These are phyloP conservation scores for Drosophila neotestacea DNA, from an alignment of 2,888 invertebrate species.

Conservation along the genomic window DNA sequence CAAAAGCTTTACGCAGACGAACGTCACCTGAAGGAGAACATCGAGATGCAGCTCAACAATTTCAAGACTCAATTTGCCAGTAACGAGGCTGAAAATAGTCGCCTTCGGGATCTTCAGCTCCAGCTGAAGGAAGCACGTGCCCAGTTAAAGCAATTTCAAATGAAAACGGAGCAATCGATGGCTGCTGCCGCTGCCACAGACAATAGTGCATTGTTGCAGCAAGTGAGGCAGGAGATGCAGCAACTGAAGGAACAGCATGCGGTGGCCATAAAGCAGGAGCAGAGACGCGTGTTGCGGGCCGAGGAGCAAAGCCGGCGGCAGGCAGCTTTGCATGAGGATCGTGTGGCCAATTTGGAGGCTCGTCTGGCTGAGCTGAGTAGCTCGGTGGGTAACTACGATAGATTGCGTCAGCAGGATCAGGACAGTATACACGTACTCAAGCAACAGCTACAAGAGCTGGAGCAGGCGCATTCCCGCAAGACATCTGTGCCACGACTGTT, in stretches of 20 bases:
- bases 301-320: conserved; percentile 90
- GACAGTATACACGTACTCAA: conserved; percentile 88
- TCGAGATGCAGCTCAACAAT: conserved; percentile 88
- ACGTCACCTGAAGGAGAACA: conserved; percentile 90
- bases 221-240: conserved; percentile 90
- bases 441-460: conserved; percentile 78
- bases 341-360: conserved; percentile 91
- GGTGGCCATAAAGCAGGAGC: conserved; percentile 90
- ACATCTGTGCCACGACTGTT: conserved; percentile 46
- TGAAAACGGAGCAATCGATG: conserved; percentile 49
- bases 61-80: conserved; percentile 85
- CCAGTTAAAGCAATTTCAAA: conserved; percentile 88
- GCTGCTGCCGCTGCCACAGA: conserved; percentile 81
- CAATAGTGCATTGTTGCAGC: conserved; percentile 86
- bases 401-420: conserved; percentile 90
- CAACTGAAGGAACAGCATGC: conserved; percentile 90
- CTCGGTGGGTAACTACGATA: conserved; percentile 92
- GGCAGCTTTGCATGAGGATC: conserved; percentile 90
- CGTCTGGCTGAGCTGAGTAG: conserved; percentile 92
- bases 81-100: conserved; percentile 82
- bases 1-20: conserved; percentile 92
- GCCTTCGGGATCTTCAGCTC: conserved; percentile 86
- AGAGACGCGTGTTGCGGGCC: conserved; percentile 89
- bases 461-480: conserved; percentile 49
- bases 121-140: conserved; percentile 89